Evolutionary conservation across 92 coral and sea anemone genomes (phyloP), one percentile per base, ranked within the genome.

Genomic region (Heteractis magnifica): DNA sequence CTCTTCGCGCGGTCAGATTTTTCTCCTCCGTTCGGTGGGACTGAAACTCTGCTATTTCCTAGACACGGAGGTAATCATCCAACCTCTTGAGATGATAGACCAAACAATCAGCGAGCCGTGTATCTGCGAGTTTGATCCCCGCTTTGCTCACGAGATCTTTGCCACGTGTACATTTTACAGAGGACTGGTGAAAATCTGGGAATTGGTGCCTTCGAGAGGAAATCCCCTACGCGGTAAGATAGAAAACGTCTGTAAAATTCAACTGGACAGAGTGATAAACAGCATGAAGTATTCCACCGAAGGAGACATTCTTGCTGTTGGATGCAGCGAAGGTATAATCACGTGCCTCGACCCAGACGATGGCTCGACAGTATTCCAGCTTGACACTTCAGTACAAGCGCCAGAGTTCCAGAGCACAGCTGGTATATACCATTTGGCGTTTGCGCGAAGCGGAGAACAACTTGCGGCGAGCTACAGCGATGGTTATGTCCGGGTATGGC

Each of bases 381-480:
- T 90, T 10, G 83, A 84, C 21, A 75, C 88, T 6, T 60, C 88
- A 3, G 71, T 51, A 34, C 93, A 90, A 75, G 41, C 82, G 50
- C 83, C 86, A 44, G 88, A 87, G 80, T 87, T 87, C 64, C 91
- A 82, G 59, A 90, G 93, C 77, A 79, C 60, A 8, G 93, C 90
- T 6, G 93, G 88, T 0, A 71, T 90, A 13, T 90, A 82, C 56
- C 93, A 90, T 34, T 44, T 90, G 72, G 88, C 90, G 14, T 90
- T 90, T 48, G 79, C 93, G 4, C 90, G 89, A n/a, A 78, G 91
- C 52, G 82, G 89, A 8, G 93, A 85, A 58, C 88, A 90, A 23
- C 88, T 90, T 4, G 93, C 91, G 15, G 90, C 81, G 9, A 90
- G 93, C 74, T 87, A 87, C 50, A 90, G 93, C 58, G 93, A 90